phyloP scores from a whole-genome alignment of 2,797 vertebrate genomes.

The Hydrolagus colliei region DNA sequence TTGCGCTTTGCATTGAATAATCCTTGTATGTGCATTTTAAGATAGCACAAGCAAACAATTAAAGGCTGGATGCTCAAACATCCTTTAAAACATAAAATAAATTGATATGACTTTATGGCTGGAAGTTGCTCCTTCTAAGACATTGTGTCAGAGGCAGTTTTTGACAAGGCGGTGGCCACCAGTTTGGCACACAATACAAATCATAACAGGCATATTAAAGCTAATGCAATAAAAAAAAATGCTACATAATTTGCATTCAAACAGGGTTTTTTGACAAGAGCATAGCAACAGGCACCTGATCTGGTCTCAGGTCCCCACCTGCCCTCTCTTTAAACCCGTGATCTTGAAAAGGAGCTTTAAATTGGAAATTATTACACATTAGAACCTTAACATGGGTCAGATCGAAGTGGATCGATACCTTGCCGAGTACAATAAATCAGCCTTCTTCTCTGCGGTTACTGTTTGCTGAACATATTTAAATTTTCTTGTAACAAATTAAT shows the following conservation, averaged over 20 bases:
- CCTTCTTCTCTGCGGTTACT: constrained; percentile 76
- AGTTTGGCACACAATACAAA: constrained; percentile 85
- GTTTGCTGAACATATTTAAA: constrained; percentile 99
- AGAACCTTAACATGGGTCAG: constrained; percentile 83
- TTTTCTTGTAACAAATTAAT: constrained; percentile 99
- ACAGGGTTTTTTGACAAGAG: constrained; percentile 89
- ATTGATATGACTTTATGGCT: background rate
- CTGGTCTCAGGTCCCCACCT: constrained; percentile 72
- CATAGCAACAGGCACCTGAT: constrained; percentile 90
- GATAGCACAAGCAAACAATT: background rate
- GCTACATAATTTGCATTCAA: constrained; percentile 88
- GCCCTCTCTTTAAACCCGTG: constrained; percentile 87
- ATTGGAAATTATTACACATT: constrained; percentile 99
- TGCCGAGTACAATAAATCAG: constrained; percentile 98
- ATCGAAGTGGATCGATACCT: constrained; percentile 98
- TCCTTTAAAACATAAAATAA: background rate
- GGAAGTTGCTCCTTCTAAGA: background rate
- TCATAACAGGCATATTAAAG: constrained; percentile 83
- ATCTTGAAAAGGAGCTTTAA: constrained; percentile 98
- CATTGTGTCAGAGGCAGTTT: constrained; percentile 13
- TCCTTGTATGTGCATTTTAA: no score
- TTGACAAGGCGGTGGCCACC: constrained; percentile 65
- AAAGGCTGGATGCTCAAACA: background rate
- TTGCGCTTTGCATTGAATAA: no score
- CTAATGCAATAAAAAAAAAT: constrained; percentile 80